Conservation (phyloP, 2,797 vertebrate genomes). For the Pseudomugil tenellus region DNA sequence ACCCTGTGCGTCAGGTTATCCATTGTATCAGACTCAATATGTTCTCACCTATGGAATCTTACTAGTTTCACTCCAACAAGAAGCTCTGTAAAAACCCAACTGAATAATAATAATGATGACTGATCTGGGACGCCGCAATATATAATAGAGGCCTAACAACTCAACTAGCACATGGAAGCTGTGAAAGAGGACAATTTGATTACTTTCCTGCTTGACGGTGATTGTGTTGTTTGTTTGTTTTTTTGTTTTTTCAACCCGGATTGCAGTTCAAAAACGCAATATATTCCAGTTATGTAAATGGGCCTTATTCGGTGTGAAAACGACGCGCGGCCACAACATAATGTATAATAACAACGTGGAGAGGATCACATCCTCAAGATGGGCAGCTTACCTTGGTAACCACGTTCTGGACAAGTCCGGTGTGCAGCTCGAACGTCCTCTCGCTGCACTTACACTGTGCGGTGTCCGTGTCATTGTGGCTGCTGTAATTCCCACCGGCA, state of each 20-base stretch:
- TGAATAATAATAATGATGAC: slow-evolving; percentile 16
- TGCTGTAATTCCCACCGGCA: slow-evolving; percentile 49
- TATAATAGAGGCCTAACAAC: slow-evolving; percentile 31
- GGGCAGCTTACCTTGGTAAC: slow-evolving; percentile 91
- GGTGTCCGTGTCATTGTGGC: slow-evolving; percentile 55
- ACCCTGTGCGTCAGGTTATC: slow-evolving; percentile 45
- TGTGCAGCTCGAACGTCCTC: slow-evolving; percentile 88
- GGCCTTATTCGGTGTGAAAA: slow-evolving; percentile 8
- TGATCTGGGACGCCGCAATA: slow-evolving; percentile 11
- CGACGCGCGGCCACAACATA: slow-evolving; percentile 8
- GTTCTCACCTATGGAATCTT: slow-evolving; percentile 17
- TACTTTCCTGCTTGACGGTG: not conserved
- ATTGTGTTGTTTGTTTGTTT: not conserved
- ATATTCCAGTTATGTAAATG: slow-evolving; percentile 8
- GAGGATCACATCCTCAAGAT: slow-evolving; percentile 23
- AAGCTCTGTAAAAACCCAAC: not conserved
- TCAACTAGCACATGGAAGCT: slow-evolving; percentile 9
- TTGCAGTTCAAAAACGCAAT: no score
- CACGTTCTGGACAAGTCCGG: slow-evolving; percentile 90
- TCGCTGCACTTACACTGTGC: slow-evolving; percentile 83
- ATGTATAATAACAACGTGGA: slow-evolving; percentile 6
- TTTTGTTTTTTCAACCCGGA: no score
- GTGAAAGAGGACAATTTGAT: not conserved
- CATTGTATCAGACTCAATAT: slow-evolving; percentile 55
- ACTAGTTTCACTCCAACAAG: slow-evolving; percentile 5